Conservation (phyloP, 2,888 invertebrate species). For the Neocrepidodera transversa region DNA sequence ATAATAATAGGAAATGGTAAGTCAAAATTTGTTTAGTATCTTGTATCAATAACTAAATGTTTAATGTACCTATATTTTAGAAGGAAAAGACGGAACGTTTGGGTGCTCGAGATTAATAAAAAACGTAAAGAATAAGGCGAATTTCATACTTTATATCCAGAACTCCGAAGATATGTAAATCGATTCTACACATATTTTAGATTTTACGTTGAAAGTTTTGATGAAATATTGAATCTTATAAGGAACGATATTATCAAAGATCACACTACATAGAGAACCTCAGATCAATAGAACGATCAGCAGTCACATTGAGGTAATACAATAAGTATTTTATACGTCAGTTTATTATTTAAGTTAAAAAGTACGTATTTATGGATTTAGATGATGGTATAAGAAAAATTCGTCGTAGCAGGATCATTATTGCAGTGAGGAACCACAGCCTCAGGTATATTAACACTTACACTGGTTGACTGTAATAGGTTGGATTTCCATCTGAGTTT, state of each 20-base stretch:
- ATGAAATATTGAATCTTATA: too few species aligned
- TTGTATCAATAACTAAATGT: neutral
- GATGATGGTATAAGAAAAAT: too few species aligned
- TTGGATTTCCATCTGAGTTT: constrained; percentile 21
- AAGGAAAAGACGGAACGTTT: constrained; percentile 22
- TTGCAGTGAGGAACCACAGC: too few species aligned
- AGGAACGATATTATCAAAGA: too few species aligned
- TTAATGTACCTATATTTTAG: constrained; percentile 7
- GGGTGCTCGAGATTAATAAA: too few species aligned
- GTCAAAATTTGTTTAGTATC: neutral
- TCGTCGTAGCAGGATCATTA: too few species aligned
- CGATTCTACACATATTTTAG: constrained; percentile 28
- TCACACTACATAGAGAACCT: constrained; percentile 27
- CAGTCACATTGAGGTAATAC: constrained; percentile 30
- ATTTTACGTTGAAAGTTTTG: constrained; percentile 24
- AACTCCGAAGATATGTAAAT: constrained; percentile 22
- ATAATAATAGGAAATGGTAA: too few species aligned
- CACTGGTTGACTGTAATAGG: neutral
- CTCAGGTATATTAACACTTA: too few species aligned
- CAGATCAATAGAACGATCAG: constrained; percentile 20
- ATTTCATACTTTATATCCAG: constrained; percentile 26
- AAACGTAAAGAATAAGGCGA: constrained; percentile 19
- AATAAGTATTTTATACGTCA: constrained; percentile 11
- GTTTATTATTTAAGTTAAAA: neutral
- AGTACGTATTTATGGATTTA: too few species aligned